These are phyloP conservation scores for Tetrax tetrax DNA, from an alignment of 2,113 vertebrate genomes.

Conservation along the genomic window DNA sequence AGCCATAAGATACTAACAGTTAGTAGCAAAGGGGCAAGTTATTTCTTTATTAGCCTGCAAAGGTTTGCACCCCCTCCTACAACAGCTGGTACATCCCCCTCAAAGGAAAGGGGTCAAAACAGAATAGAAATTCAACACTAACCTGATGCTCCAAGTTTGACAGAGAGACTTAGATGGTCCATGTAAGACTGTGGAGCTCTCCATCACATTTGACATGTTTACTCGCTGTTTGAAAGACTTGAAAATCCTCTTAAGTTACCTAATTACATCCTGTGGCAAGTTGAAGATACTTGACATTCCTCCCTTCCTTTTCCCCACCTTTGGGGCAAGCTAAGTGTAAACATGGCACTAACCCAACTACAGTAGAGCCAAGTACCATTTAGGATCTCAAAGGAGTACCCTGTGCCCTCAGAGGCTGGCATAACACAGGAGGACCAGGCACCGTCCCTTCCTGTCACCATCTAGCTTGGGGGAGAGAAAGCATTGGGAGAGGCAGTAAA, in stretches of 20 bases:
- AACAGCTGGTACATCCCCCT: not conserved
- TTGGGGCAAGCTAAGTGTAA: conserved; percentile 37
- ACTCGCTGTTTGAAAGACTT: not conserved
- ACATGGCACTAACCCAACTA: conserved; percentile 2
- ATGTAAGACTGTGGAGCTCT: conserved; percentile 6
- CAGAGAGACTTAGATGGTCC: not conserved
- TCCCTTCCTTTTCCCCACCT: conserved; percentile 12
- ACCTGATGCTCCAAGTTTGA: conserved; percentile 1
- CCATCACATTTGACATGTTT: conserved; percentile 42
- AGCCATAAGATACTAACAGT: not conserved
- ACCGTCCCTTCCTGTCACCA: not conserved
- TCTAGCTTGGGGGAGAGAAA: not conserved
- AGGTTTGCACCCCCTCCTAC: not conserved
- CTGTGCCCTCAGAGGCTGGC: not conserved
- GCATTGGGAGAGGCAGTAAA: not conserved
- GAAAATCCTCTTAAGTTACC: conserved; percentile 31
- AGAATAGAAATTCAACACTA: not conserved
- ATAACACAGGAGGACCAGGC: not conserved
- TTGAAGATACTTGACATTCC: conserved; percentile 25
- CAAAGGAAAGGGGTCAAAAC: not conserved
- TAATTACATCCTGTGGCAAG: conserved; percentile 45
- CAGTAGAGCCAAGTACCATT: not conserved
- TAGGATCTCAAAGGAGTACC: not conserved
- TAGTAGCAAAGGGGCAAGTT: not conserved
- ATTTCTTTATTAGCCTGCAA: not conserved